Evolutionary conservation across 2,888 invertebrate species (phyloP).

Genomic region (Noctua comes): DNA sequence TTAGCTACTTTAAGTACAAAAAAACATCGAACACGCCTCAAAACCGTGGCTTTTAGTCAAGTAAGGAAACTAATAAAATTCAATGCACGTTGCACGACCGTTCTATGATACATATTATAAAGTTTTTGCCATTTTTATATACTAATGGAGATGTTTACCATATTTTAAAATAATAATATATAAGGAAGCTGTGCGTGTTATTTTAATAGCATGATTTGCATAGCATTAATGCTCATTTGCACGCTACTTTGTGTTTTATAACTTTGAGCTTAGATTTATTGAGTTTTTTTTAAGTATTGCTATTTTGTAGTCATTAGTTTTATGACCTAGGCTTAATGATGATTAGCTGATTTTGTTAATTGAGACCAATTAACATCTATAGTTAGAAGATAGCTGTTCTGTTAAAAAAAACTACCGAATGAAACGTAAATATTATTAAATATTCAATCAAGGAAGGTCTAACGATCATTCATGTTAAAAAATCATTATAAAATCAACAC

Average conservation of each 20-base stretch:
- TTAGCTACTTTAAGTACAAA: neutral
- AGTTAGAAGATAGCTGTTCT: no score
- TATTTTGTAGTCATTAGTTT: conserved; percentile 12
- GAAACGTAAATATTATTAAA: neutral
- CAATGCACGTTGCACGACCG: conserved; percentile 49
- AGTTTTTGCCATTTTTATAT: conserved; percentile 51
- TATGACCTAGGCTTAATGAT: neutral
- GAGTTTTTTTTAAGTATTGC: neutral
- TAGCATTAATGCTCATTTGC: conserved; percentile 48
- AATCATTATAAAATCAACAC: neutral
- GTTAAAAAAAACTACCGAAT: neutral
- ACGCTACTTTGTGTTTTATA: conserved; percentile 35
- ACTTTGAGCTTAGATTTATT: conserved; percentile 17
- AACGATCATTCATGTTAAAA: neutral
- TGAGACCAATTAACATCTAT: no score
- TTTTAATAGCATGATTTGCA: conserved; percentile 56
- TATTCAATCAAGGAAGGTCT: neutral
- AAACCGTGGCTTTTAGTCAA: conserved; percentile 35
- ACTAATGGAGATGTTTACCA: conserved; percentile 52
- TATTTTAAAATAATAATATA: conserved; percentile 54
- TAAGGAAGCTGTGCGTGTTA: conserved; percentile 54
- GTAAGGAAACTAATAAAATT: conserved; percentile 52
- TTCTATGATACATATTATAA: conserved; percentile 41
- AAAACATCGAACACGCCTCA: conserved; percentile 10
- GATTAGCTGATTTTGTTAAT: neutral